Evolutionary conservation across 2,113 vertebrate genomes (phyloP).

Genomic region (Dicrurus megarhynchus): DNA sequence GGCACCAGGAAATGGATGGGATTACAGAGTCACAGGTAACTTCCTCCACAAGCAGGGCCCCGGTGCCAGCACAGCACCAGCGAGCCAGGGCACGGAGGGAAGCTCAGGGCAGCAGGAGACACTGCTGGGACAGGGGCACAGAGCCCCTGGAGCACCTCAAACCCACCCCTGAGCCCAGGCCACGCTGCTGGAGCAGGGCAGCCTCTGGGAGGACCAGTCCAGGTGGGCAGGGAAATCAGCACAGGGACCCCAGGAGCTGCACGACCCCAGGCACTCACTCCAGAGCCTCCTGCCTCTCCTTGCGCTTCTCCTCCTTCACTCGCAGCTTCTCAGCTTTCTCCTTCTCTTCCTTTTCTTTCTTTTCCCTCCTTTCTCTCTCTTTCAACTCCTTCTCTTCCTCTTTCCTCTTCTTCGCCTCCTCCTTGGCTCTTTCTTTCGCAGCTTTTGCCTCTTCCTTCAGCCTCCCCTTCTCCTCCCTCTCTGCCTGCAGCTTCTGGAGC

Average conservation of each 20-base stretch:
- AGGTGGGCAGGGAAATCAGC: neutral
- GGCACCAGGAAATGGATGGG: neutral
- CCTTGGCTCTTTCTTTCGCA: constrained; percentile 74
- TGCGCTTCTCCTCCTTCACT: constrained; percentile 88
- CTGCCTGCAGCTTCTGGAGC: constrained; percentile 70
- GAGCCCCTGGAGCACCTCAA: rapidly evolving
- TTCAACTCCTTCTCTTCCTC: constrained; percentile 89
- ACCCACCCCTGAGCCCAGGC: neutral
- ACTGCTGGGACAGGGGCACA: neutral
- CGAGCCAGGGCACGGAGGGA: neutral
- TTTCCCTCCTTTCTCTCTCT: constrained; percentile 84
- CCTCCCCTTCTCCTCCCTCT: constrained; percentile 82
- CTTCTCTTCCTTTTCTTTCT: constrained; percentile 76
- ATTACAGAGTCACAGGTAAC: neutral
- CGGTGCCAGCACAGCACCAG: neutral
- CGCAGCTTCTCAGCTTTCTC: constrained; percentile 85
- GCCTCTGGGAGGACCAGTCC: neutral
- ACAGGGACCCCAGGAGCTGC: neutral
- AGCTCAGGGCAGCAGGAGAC: neutral
- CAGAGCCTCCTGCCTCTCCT: constrained; percentile 83
- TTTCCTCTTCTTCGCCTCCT: constrained; percentile 84
- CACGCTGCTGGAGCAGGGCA: rapidly evolving
- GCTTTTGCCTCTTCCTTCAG: constrained; percentile 82
- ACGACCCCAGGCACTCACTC: constrained; percentile 79
- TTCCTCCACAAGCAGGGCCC: neutral